Evolutionary conservation across 2,888 invertebrate genomes (phyloP).

Genomic region (Eretmocerus hayati): DNA sequence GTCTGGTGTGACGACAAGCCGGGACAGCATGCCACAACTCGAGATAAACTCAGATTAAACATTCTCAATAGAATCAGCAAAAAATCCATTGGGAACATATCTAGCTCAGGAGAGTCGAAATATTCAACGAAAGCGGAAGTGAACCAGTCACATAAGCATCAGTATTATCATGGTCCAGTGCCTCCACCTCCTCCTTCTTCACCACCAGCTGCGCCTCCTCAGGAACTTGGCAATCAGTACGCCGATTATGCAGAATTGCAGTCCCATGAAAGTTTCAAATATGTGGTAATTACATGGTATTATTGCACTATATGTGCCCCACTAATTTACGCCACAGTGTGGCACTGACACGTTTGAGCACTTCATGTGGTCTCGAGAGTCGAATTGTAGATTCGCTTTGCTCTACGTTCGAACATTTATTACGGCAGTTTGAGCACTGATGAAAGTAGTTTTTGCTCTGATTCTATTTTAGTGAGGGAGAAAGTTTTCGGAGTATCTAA

Average conservation of each 20-base stretch:
- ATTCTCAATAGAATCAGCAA: constrained; percentile 59
- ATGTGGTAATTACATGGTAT: constrained; percentile 21
- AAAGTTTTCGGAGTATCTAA: no score
- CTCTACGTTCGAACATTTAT: no score
- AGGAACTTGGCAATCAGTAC: constrained; percentile 22
- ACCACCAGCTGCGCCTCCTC: no score
- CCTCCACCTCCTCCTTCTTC: no score
- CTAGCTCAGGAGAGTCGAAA: constrained; percentile 25
- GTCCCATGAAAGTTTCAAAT: constrained; percentile 24
- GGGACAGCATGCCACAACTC: no score
- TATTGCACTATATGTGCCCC: constrained; percentile 1
- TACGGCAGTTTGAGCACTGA: no score
- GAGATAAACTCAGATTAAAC: no score
- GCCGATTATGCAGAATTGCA: constrained; percentile 23
- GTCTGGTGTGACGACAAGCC: constrained; percentile 55
- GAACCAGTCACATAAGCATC: constrained; percentile 23
- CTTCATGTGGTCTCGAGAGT: constrained; percentile 2
- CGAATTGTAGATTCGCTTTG: constrained; percentile 15
- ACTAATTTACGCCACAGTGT: constrained; percentile 9
- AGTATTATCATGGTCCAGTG: constrained; percentile 28
- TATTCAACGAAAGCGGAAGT: constrained; percentile 30
- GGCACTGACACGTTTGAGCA: background rate
- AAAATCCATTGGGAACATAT: constrained; percentile 28
- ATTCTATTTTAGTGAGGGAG: no score
- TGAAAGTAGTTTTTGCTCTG: no score